Base-by-base conservation (phyloP, 2,888 invertebrate genomes). In the Zaprionus lineosus region DNA sequence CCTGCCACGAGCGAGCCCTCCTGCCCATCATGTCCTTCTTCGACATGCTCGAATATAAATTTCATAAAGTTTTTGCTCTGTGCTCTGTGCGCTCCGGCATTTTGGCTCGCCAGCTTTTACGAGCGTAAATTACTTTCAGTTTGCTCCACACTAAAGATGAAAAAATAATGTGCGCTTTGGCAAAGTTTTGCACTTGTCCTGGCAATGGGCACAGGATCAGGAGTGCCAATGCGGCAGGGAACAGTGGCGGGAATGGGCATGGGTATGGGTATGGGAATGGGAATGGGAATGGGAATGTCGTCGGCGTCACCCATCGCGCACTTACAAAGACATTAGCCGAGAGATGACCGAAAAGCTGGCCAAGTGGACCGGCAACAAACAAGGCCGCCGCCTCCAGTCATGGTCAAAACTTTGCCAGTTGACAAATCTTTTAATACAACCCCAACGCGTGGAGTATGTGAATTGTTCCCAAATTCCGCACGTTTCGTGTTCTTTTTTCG, bases 101-200 rank as follows among this genome's bases (percentile, higher is more conserved):
- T 67, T 67, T 61, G 66, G 63, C 64, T 71, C 63, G 78, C 68
- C 65, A 71, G 72, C 75, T 87, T 86, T 85, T 87, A 85, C 77
- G 72, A 87, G 84, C 87, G 87, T 84, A 87, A 84, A 84, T 84
- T 84, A 84, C 87, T 87, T 84, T 84, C 87, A 84, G 84, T 84
- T 79, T 86, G 87, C 78, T 66, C 74, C 81, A 66, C 81, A 83
- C 84, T 87, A 87, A 86, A 86, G 87, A 86, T 84, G 84, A 84
- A 84, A 86, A 84, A 84, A 84, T 84, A 86, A 84, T 84, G 86
- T 86, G 70, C 83, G 76, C 76, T 77, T 50, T 74, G 73, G 63
- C 86, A 82, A 76, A 85, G 61, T 86, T 85, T 85, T 73, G 73
- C 79, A 82, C 85, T 82, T 86, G 81, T 64, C 86, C 81, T 43